Conservation (phyloP, 2,797 vertebrate species). For the Dallia pectoralis region DNA sequence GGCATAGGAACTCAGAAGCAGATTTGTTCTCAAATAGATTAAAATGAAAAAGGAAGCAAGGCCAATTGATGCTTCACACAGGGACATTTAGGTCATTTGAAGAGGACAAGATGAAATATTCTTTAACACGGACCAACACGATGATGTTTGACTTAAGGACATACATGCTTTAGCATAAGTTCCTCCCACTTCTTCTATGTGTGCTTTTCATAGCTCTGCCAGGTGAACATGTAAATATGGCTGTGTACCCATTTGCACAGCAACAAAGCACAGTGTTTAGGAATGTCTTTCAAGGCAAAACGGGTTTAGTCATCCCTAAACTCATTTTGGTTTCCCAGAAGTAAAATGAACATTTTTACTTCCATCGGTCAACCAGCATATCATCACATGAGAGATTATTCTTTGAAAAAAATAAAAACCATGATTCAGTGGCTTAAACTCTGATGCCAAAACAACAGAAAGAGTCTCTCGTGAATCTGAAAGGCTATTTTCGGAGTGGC, state of each 20-base stretch:
- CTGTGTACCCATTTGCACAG: conserved; percentile 40
- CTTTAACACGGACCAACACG: not conserved
- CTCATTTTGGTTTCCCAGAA: too few relatives aligned
- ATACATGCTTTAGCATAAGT: not conserved
- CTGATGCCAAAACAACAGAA: conserved; percentile 29
- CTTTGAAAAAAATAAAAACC: conserved; percentile 5
- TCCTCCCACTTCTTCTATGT: not conserved
- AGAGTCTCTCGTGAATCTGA: conserved; percentile 16
- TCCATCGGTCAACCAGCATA: too few relatives aligned
- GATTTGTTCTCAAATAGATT: not conserved
- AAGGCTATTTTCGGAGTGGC: conserved; percentile 45
- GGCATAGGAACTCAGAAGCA: not conserved
- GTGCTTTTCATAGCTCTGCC: not conserved
- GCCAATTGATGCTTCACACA: not conserved
- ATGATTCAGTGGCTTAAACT: conserved; percentile 14
- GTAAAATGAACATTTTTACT: too few relatives aligned
- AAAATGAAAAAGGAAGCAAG: not conserved
- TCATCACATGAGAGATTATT: too few relatives aligned
- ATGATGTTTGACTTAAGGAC: not conserved
- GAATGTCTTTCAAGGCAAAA: conserved; percentile 9
- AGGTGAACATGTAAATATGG: not conserved
- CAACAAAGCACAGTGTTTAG: conserved; percentile 16
- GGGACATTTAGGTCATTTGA: not conserved
- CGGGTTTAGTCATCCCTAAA: conserved; percentile 5
- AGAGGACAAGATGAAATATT: not conserved